Evolutionary conservation across 2,797 vertebrate species (phyloP), one percentile per base, ranked within the genome.

Genomic region (Coreius guichenoti): DNA sequence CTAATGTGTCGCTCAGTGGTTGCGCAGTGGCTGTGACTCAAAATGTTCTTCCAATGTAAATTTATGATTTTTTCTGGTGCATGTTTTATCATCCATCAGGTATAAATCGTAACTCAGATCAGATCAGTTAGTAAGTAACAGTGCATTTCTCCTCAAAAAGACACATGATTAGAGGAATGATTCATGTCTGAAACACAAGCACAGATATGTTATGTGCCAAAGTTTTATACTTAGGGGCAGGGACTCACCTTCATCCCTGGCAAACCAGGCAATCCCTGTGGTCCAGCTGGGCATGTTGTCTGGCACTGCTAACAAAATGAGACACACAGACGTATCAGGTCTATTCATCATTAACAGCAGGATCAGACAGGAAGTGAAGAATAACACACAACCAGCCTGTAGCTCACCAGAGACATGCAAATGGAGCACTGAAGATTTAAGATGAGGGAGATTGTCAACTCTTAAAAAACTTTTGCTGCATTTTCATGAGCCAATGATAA

Each of bases 211-310:
- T 63, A 29, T 2, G 5, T 29, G 13, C 13, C 13, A 63, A 76
- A 76, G 49, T 43, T 26, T 3, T 61, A 61, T 47, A 21, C 39
- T 47, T 16, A 29, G 3, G 19, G 61, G 1, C 31, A 12, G 12
- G 23, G 21, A 17, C 85, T 92, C 88, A 96, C 96, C 95, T 96
- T 96, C 87, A 95, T 92, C 80, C 96, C 96, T 65, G 94, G 94
- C 16, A 94, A 86, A 6, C 95, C 95, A 54, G 92, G 85, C 33
- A 93, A 49, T 56, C 96, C 96, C 90, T 87, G 95, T 3, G 93
- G 94, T 90, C 96, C 95, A 39, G 93, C 92, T 39, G 95, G 95
- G 70, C 96, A 96, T 83, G 93, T 88, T 21, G 94, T 91, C 87
- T 94, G 94, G 90, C 96, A 96, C 96, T 96, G 77, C 14, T 74